Conservation (phyloP, 2,888 invertebrate species). For the Acanthosoma haemorrhoidale region DNA sequence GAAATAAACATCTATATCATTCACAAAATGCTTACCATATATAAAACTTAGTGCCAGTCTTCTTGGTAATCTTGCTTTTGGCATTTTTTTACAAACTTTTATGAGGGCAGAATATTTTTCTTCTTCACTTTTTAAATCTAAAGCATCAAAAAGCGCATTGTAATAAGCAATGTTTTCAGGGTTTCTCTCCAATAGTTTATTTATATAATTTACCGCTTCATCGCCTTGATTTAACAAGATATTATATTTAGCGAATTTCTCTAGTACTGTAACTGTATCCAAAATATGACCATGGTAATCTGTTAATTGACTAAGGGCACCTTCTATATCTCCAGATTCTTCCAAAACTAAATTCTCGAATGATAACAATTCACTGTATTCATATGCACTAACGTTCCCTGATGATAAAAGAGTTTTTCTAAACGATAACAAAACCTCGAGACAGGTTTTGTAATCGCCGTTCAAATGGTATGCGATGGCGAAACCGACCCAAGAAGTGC, state of each 20-base stretch:
- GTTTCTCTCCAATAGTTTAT: constrained; percentile 81
- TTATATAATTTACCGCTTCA: constrained; percentile 76
- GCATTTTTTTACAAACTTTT: constrained; percentile 69
- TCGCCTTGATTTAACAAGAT: constrained; percentile 51
- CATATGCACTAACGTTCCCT: neutral
- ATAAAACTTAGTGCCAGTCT: constrained; percentile 84
- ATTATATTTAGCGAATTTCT: constrained; percentile 66
- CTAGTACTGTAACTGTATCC: constrained; percentile 87
- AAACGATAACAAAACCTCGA: constrained; percentile 93
- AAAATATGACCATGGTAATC: constrained; percentile 84
- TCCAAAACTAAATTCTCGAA: constrained; percentile 15
- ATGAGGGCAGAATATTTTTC: constrained; percentile 76
- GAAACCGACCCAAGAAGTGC: constrained; percentile 98
- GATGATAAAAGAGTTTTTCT: constrained; percentile 52
- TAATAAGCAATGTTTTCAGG: constrained; percentile 95
- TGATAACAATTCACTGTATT: constrained; percentile 3
- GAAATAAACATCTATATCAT: constrained; percentile 77
- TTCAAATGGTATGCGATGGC: constrained; percentile 97
- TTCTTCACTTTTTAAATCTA: constrained; percentile 64
- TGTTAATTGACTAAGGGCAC: constrained; percentile 84
- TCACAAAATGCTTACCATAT: constrained; percentile 65
- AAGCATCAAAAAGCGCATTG: constrained; percentile 77
- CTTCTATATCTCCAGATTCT: constrained; percentile 55
- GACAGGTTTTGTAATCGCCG: constrained; percentile 93
- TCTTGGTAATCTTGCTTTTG: constrained; percentile 81